Percentiles rank a stretch among this genome's conserved stretches.
Conservation (phyloP, 1,140 invertebrate species). For the Pogonomyrmex barbatus region DNA sequence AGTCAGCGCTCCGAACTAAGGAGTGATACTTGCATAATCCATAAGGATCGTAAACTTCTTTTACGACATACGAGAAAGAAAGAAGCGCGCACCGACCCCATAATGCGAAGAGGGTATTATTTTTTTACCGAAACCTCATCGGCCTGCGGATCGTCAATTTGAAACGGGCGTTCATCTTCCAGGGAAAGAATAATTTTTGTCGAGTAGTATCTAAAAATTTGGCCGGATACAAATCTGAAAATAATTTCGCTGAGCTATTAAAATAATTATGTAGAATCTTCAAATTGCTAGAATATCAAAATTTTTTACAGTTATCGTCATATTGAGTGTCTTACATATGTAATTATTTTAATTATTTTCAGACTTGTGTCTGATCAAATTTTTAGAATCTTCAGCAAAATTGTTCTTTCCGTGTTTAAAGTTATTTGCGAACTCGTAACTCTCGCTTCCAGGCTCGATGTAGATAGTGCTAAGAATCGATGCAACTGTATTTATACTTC, state of each 20-base stretch:
- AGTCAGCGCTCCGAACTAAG: slow-evolving; percentile 28
- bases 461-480: background rate
- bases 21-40: slow-evolving; percentile 52
- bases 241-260: no score
- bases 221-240: no score
- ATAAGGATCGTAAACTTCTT: slow-evolving; percentile 65
- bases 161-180: no score
- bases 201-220: no score
- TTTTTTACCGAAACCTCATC: background rate
- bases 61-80: slow-evolving; percentile 46
- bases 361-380: no score
- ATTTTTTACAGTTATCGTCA: no score
- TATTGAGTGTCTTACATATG: no score
- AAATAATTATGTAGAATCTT: no score
- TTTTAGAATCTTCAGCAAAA: no score
- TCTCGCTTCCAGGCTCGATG: background rate
- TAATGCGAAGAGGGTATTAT: slow-evolving; percentile 5
- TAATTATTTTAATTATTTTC: no score
- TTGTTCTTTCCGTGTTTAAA: background rate
- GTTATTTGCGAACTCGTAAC: slow-evolving; percentile 29
- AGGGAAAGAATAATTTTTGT: no score
- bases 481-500: slow-evolving; percentile 3
- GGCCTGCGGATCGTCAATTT: background rate
- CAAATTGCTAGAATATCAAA: no score
- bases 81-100: background rate